Conservation (phyloP, 2,113 vertebrate genomes). For the Grallaria varia region DNA sequence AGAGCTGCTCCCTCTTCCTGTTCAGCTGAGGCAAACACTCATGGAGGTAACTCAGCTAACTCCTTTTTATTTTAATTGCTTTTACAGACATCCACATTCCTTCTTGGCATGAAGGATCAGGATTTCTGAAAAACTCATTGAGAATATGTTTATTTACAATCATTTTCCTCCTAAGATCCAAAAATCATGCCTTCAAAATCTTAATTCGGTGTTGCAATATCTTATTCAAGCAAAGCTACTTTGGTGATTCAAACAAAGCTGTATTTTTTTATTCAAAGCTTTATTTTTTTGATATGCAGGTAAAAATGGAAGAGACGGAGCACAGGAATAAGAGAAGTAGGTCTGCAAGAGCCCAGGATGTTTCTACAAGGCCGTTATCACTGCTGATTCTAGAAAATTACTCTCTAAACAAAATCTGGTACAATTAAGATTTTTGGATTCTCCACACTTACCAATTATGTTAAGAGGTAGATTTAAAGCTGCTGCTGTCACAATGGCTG, state of each 20-base stretch:
- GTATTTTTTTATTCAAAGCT: neutral
- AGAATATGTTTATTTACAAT: neutral
- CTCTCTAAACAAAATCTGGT: neutral
- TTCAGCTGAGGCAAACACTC: neutral
- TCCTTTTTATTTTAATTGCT: neutral
- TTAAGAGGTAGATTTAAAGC: constrained; percentile 89
- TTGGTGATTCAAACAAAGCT: neutral
- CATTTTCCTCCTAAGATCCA: neutral
- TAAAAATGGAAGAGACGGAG: neutral
- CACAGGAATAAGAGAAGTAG: neutral
- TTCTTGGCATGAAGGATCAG: neutral
- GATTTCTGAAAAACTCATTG: neutral
- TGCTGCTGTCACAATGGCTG: constrained; percentile 89
- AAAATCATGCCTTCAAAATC: neutral
- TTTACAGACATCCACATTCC: neutral
- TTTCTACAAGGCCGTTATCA: neutral
- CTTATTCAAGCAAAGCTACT: neutral
- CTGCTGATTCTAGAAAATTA: neutral
- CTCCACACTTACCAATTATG: constrained; percentile 81
- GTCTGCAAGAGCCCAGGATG: neutral
- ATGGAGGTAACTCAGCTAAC: neutral
- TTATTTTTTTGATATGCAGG: neutral
- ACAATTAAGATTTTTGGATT: neutral
- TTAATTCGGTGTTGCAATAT: neutral
- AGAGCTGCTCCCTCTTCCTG: neutral